Base-by-base conservation (phyloP, 1,140 invertebrate genomes). In the Solenopsis invicta region DNA sequence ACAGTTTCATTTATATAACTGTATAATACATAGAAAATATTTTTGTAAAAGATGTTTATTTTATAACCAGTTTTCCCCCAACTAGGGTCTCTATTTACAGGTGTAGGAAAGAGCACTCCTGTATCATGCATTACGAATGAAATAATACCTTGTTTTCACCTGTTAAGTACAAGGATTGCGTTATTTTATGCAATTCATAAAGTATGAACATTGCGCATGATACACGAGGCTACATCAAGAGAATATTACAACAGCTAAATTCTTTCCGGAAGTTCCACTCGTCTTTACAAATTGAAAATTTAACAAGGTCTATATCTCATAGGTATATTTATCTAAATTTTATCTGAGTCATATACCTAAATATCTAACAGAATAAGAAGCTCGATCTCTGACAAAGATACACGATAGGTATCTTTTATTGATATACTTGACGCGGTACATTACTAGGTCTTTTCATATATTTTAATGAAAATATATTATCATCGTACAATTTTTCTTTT, bases 131-230 rank as follows among this genome's bases (percentile, higher is more conserved):
- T 84, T 85, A 24, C 21, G 59, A 50, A 62, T 62, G 67, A 85
- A 90, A 72, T 80, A 88, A 81, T 72, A 88, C 80, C 86, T 93
- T 90, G 81, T 85, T 90, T 77, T 85, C 48, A 82, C 62, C 76
- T 75, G 54, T 93, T 92, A 93, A 93, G 92, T 92, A 93, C 90
- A 92, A 92, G 90, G 59, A 90, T 90, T 77, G 37, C 9, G 29
- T 82, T 89, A 37, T 34, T 10, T 87, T 74, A 34, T 74, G 78
- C 66, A 61, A 54, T 21, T 75, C 69, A 29, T 84, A 67, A 90
- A 84, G 87, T 62, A 59, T 74, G 41, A 29, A 84, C 52, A 48
- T 71, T 50, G 37, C 24, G 48, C 34, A 82, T 69, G 69, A 89
- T 85, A 89, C 69, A 80, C 18, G 69, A 86, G 61, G 29, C 75